Base-by-base conservation (phyloP, 2,888 invertebrate genomes). In the Cryptocephalus moraei region DNA sequence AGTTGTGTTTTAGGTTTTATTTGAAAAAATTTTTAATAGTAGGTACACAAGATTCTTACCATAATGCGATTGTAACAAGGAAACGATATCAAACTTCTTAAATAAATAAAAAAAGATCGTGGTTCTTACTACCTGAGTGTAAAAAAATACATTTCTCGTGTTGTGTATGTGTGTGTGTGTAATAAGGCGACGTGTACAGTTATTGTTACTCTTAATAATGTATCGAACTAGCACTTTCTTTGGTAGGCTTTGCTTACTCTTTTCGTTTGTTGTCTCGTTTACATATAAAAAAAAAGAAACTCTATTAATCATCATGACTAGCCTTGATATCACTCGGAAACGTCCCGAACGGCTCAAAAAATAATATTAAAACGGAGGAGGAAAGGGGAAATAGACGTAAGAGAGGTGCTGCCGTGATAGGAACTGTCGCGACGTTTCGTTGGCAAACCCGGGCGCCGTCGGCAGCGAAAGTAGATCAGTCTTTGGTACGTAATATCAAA, bases 291-390 rank as follows among this genome's bases (percentile, higher is more conserved):
- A 49, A 56, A 22, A 22, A 22, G 22, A 22, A 22, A 22, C 22
- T 22, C 22, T 22, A 22, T 22, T 22, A 22, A 22, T 22, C 22
- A 22, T 60, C 58, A 61, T 67, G 66, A 67, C 66, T 67, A 67
- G 66, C 63, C 60, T 59, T 60, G 62, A 63, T 67, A 67, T 67
- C 66, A 66, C 66, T 64, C 63, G 57, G 59, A 60, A 58, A 59
- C 36, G 12, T n/a, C 12, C 12, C 11, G 36, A 12, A 36, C 11
- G 36, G n/a, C 22, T 22, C 22, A 22, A 36, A 34, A 34, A 36
- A 11, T 36, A 36, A 12, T 4, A 36, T 4, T 36, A 36, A 36
- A 36, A 2, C 22, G 6, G 22, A 4, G 43, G 13, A 46, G 45
- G 45, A 47, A 47, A 49, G 50, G 48, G 39, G 33, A 38, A 46